phyloP scores from a whole-genome alignment of 2,113 vertebrate genomes.

The Lota lota region DNA sequence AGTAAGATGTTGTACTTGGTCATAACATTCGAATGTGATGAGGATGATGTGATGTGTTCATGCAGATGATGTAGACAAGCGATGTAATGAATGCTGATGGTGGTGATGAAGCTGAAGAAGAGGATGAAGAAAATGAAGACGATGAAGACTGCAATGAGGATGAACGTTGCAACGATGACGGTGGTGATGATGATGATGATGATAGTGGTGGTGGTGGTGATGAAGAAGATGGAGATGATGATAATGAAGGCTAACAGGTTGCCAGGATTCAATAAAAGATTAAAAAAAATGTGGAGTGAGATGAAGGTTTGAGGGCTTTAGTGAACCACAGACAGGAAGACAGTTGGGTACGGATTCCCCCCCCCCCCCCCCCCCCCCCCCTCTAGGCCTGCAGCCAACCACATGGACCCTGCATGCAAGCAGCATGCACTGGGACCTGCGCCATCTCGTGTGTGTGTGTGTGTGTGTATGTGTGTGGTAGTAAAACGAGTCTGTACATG shows the following conservation, averaged over 20 bases:
- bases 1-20: no score
- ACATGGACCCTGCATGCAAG: slow-evolving; percentile 22
- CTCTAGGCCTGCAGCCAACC: slow-evolving; percentile 20
- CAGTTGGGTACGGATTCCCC: neutral
- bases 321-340: slow-evolving; percentile 1
- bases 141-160: no score
- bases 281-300: neutral
- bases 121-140: no score
- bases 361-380: neutral
- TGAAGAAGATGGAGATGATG: neutral
- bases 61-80: no score
- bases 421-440: slow-evolving; percentile 24
- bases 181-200: no score
- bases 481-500: slow-evolving; percentile 1
- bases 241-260: neutral
- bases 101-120: no score
- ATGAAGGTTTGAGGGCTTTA: neutral
- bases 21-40: no score
- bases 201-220: no score
- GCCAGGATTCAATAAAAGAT: neutral
- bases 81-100: no score
- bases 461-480: slow-evolving; percentile 15
- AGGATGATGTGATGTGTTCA: no score
- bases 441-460: slow-evolving; percentile 6
- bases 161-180: no score